These are phyloP conservation scores for Hydrocynus forskahlii DNA, from an alignment of 2,797 vertebrate genomes.

Conservation along the genomic window DNA sequence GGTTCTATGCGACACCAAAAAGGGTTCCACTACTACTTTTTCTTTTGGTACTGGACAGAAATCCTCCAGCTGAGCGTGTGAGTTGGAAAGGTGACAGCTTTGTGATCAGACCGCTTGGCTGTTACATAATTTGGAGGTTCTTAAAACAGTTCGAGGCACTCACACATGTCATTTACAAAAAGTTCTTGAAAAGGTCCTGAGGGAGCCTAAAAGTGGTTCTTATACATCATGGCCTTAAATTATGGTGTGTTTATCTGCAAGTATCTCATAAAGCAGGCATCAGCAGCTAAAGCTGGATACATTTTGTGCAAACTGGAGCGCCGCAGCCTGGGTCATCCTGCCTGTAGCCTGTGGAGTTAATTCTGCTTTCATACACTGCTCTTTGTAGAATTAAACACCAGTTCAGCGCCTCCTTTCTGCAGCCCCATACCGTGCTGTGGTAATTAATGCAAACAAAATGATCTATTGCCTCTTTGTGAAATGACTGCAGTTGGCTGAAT, in stretches of 20 bases:
- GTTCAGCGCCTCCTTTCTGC: neutral
- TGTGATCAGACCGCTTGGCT: no score
- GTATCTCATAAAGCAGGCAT: neutral
- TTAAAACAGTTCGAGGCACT: neutral
- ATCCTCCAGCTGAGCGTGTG: no score
- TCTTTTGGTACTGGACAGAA: neutral
- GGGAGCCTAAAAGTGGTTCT: no score
- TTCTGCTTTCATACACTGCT: neutral
- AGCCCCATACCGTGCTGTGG: neutral
- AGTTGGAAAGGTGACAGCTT: no score
- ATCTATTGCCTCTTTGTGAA: neutral
- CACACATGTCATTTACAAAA: neutral
- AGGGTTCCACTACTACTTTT: no score
- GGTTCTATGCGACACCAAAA: no score
- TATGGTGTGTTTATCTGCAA: neutral
- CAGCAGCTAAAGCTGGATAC: no score
- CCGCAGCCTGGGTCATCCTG: neutral
- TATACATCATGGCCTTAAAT: no score
- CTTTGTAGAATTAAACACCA: neutral
- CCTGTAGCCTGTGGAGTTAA: neutral
- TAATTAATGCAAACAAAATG: neutral
- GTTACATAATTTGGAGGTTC: neutral
- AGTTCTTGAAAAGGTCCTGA: neutral
- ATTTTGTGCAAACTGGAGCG: no score
- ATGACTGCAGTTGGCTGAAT: neutral